Evolutionary conservation across 2,797 vertebrate genomes (phyloP), one percentile per base, ranked within the genome.

Genomic region (Labroides dimidiatus): DNA sequence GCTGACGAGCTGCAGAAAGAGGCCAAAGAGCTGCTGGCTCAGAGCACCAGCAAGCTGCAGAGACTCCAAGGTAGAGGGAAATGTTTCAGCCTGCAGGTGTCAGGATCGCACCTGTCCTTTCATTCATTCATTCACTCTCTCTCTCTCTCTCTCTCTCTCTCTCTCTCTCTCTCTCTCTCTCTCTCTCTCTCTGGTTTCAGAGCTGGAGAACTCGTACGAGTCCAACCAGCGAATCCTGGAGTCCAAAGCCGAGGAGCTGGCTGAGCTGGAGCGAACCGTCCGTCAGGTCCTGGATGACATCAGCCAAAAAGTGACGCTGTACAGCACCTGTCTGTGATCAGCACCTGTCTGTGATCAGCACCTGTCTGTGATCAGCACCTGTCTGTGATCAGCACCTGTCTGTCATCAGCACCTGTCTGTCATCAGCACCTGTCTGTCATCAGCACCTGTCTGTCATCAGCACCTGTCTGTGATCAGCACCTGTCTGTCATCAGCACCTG

Each of bases 251-350:
- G 92, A 89, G 50, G 94, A 96, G 86, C 70, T 99, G 84, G 88
- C 90, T 3, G 80, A 90, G 51, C 63, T 99, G 81, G 98, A 99
- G 92, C 83, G 77, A 60, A 91, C 77, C 0, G 97, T 94, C 3
- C 94, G 91, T 14, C 86, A 75, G 8, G 86, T 98, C 20, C 91
- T 99, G 42, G 94, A 95, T 39, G 95, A 96, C 11, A 97, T 99
- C 93, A 97, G 96, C 82, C 88, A 94, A 68, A 96, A 96, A 86
- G 95, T 96, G 67, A 93, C 96, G 0, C 90, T 98, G 72, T 99
- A 97, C 23, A 99, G 97, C 92, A 98, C 95, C 63, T 99, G 98
- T 45, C 11, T 77, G 72, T 91, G 75, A 87, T 8, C 42, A 59
- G 9, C 50, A n/a, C 9, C 61, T n/a, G n/a, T n/a, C n/a, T n/a